Evolutionary conservation across 2,888 invertebrate genomes (phyloP), one percentile per base, ranked within the genome.

Genomic region (Apeira syringaria): DNA sequence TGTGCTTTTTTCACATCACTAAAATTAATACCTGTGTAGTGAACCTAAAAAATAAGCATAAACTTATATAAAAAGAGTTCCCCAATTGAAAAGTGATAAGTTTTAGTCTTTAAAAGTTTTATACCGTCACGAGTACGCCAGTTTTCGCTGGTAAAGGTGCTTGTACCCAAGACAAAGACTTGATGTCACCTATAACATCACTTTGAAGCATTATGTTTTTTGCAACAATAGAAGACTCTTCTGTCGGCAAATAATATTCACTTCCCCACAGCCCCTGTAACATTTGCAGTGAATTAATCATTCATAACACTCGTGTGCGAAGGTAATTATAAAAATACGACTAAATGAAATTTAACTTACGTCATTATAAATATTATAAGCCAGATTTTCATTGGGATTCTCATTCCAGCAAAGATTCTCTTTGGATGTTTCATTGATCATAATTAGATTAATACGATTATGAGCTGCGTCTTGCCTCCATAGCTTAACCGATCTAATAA

Each of bases 81-180:
- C n/a, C n/a, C n/a, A n/a, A n/a, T n/a, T n/a, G n/a, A n/a, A n/a
- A n/a, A n/a, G n/a, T n/a, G n/a, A n/a, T n/a, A n/a, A n/a, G n/a
- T n/a, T n/a, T n/a, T n/a, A n/a, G n/a, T n/a, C n/a, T n/a, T n/a
- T n/a, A 3, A 17, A 5, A 3, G 17, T 17, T 4, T 3, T 17
- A 5, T 60, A 82, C 83, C 52, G 51, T 65, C 0, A 83, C 74
- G 15, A 48, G 27, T 5, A 74, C 42, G 17, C 68, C 74, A 20
- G 53, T 6, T 10, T 37, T 50, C 2, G 34, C 22, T 2, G 41
- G 11, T 28, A 54, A 42, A 1, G 50, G 41, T 8, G 54, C 50
- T 50, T 75, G 67, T 3, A 68, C 49, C 80, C 80, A 78, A 2
- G 54, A 41, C 11, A 80, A 43, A 0, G 75, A 66, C 4, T 68